Conservation (phyloP, 2,113 vertebrate genomes). For the Shinisaurus crocodilurus region DNA sequence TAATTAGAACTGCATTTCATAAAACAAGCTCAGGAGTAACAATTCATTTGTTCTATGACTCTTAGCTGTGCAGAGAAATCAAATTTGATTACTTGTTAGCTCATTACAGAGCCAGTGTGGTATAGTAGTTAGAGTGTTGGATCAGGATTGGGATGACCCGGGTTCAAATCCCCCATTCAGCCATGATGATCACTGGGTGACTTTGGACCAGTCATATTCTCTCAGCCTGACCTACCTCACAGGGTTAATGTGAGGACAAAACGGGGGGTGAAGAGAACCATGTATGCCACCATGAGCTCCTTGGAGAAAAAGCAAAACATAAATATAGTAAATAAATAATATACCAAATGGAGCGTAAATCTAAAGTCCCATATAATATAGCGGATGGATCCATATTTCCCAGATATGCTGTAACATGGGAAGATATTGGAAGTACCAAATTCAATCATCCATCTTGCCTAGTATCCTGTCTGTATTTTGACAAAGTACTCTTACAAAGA, state of each 20-base stretch:
- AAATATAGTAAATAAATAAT: background rate
- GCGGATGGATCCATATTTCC: background rate
- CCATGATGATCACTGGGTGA: background rate
- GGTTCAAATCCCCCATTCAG: background rate
- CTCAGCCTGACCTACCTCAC: background rate
- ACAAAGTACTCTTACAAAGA: background rate
- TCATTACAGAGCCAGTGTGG: background rate
- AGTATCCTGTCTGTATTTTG: background rate
- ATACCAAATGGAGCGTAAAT: background rate
- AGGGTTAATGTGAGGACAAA: too few relatives aligned
- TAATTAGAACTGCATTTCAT: constrained; percentile 17
- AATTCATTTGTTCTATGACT: constrained; percentile 24
- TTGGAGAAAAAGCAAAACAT: background rate
- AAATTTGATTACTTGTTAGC: background rate
- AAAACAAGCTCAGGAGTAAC: constrained; percentile 31
- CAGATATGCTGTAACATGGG: background rate
- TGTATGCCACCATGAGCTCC: background rate
- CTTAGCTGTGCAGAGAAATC: background rate
- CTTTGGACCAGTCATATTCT: background rate
- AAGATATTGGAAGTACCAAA: background rate
- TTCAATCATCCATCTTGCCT: background rate
- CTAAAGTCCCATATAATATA: background rate
- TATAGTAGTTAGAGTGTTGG: background rate
- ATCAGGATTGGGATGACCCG: background rate
- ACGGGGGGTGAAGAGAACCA: too few relatives aligned